phyloP scores from a whole-genome alignment of 1,140 invertebrate species.

The Lepidurus apus region DNA sequence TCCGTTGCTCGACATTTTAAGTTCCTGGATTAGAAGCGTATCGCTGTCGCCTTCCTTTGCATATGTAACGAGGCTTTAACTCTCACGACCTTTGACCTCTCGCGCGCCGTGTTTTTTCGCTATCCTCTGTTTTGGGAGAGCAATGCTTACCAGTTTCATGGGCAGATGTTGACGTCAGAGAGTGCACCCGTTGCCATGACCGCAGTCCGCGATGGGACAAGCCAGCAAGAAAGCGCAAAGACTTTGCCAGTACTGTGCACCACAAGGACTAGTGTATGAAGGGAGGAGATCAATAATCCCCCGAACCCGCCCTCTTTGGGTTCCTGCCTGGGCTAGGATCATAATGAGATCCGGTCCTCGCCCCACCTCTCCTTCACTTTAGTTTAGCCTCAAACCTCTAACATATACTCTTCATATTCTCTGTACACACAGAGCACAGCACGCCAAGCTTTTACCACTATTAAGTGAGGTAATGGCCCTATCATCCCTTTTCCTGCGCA shows the following conservation, averaged over 20 bases:
- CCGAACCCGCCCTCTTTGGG: constrained; percentile 6
- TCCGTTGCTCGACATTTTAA: neutral
- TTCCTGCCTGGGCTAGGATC: neutral
- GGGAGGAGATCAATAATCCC: constrained; percentile 9
- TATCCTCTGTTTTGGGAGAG: neutral
- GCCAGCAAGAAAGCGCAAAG: constrained; percentile 19
- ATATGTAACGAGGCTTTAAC: neutral
- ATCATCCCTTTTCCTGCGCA: neutral
- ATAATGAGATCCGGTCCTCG: constrained; percentile 7
- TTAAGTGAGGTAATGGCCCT: neutral
- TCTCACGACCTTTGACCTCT: neutral
- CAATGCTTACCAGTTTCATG: neutral
- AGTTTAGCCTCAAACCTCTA: neutral
- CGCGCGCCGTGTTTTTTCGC: neutral
- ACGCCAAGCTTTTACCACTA: neutral
- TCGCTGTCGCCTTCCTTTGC: neutral
- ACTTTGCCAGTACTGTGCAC: constrained; percentile 8
- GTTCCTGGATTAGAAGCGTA: neutral
- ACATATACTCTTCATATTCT: neutral
- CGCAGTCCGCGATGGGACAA: neutral
- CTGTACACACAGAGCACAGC: neutral
- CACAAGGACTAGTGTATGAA: neutral
- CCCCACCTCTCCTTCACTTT: neutral
- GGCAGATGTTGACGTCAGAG: neutral
- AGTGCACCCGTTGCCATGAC: constrained; percentile 28